Evolutionary conservation across 2,113 vertebrate genomes (phyloP).

Genomic region (Ptychochromis oligacanthus): DNA sequence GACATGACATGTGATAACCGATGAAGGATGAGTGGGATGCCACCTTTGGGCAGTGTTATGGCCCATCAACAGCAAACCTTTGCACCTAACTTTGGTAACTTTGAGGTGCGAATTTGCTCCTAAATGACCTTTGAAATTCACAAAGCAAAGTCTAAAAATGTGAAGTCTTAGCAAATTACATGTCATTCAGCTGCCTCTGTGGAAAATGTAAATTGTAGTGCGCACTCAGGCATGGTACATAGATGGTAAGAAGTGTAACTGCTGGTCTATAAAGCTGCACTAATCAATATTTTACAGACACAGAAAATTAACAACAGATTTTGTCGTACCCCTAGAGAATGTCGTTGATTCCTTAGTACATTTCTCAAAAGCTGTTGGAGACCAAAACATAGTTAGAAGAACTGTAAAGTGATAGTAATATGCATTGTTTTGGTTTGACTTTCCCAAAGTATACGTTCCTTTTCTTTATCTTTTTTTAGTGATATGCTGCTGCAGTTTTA

Average conservation of each 20-base stretch:
- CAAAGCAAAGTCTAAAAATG: neutral
- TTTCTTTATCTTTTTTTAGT: neutral
- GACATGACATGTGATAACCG: neutral
- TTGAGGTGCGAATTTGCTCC: neutral
- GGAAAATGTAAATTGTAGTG: neutral
- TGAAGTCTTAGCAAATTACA: neutral
- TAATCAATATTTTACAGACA: conserved; percentile 21
- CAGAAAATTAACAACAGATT: conserved; percentile 8
- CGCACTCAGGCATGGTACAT: conserved; percentile 13
- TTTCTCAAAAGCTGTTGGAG: neutral
- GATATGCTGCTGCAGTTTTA: neutral
- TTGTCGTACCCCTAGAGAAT: neutral
- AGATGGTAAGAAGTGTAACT: conserved; percentile 1
- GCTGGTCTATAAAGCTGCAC: neutral
- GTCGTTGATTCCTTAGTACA: neutral
- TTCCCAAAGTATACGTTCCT: neutral
- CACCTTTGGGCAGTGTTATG: neutral
- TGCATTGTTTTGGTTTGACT: neutral
- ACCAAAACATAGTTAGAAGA: neutral
- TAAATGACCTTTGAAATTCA: neutral
- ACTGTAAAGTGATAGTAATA: neutral
- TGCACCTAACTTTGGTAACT: neutral
- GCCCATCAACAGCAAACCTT: neutral
- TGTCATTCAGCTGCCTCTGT: neutral
- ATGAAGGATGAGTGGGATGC: neutral